Conservation (phyloP, 2,113 vertebrate genomes). For the Setophaga petechia region DNA sequence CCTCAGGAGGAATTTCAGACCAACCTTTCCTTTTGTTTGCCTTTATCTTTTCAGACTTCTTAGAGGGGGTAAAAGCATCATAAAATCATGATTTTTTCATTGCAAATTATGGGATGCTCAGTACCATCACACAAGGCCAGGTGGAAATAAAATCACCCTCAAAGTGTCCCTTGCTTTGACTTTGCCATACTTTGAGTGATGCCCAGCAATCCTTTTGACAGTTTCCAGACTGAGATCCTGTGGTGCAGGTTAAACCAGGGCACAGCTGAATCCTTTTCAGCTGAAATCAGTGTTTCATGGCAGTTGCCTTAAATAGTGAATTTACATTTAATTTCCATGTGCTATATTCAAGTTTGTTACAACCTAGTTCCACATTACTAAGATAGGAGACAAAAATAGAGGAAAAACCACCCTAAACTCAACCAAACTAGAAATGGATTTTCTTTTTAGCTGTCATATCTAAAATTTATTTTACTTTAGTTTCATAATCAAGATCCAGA, state of each 20-base stretch:
- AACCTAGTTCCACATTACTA: slow-evolving; percentile 4
- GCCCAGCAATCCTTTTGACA: not conserved
- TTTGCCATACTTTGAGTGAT: not conserved
- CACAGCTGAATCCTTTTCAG: slow-evolving; percentile 16
- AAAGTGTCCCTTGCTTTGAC: not conserved
- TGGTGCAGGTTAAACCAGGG: not conserved
- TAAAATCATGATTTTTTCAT: not conserved
- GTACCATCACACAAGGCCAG: not conserved
- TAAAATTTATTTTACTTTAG: not conserved
- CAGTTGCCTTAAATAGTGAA: slow-evolving; percentile 24
- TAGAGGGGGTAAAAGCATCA: not conserved
- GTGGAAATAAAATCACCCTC: not conserved
- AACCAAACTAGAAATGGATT: not conserved
- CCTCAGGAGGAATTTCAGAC: not conserved
- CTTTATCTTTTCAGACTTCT: slow-evolving; percentile 3
- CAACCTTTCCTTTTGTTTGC: not conserved
- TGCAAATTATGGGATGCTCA: not conserved
- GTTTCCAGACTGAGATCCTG: not conserved
- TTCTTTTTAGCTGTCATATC: not conserved
- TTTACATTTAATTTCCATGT: slow-evolving; percentile 47
- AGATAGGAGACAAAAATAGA: slow-evolving; percentile 5
- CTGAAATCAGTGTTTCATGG: not conserved
- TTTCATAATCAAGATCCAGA: not conserved
- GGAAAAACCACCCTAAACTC: not conserved
- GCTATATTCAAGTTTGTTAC: slow-evolving; percentile 3